Evolutionary conservation across 2,888 invertebrate genomes (phyloP).

Genomic region (Hypercompe scribonia): DNA sequence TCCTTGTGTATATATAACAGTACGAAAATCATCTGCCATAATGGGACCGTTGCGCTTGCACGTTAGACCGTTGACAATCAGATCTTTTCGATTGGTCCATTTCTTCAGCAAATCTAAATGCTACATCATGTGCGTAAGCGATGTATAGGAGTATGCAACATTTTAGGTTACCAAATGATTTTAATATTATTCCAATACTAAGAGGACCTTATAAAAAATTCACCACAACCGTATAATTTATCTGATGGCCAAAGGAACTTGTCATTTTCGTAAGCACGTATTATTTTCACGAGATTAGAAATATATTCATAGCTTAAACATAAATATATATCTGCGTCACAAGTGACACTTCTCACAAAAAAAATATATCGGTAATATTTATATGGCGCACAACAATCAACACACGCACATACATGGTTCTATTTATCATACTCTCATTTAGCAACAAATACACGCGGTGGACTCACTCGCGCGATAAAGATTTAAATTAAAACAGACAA

Average conservation of each 20-base stretch:
- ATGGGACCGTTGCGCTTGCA: constrained; percentile 23
- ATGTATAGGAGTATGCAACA: constrained; percentile 46
- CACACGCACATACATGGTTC: constrained; percentile 76
- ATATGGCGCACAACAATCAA: constrained; percentile 83
- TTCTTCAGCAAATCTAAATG: constrained; percentile 51
- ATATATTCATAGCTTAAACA: constrained; percentile 52
- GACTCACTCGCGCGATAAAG: constrained; percentile 76
- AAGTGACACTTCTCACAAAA: constrained; percentile 60
- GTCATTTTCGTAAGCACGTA: constrained; percentile 53
- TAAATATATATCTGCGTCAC: constrained; percentile 50
- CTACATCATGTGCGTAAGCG: constrained; percentile 64
- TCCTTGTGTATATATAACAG: constrained; percentile 30
- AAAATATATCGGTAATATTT: constrained; percentile 65
- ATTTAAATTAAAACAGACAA: constrained; percentile 75
- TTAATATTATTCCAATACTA: constrained; percentile 36
- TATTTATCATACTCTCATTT: constrained; percentile 66
- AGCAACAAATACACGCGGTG: constrained; percentile 65
- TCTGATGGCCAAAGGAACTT: constrained; percentile 51
- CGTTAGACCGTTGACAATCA: constrained; percentile 30
- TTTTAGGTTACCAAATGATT: constrained; percentile 46
- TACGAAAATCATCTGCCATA: constrained; percentile 24
- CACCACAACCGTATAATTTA: constrained; percentile 53
- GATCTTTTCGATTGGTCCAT: constrained; percentile 31
- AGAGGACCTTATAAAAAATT: constrained; percentile 46
- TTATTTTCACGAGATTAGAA: constrained; percentile 50